phyloP scores from a whole-genome alignment of 2,113 vertebrate species.

The Anthoscopus minutus region DNA sequence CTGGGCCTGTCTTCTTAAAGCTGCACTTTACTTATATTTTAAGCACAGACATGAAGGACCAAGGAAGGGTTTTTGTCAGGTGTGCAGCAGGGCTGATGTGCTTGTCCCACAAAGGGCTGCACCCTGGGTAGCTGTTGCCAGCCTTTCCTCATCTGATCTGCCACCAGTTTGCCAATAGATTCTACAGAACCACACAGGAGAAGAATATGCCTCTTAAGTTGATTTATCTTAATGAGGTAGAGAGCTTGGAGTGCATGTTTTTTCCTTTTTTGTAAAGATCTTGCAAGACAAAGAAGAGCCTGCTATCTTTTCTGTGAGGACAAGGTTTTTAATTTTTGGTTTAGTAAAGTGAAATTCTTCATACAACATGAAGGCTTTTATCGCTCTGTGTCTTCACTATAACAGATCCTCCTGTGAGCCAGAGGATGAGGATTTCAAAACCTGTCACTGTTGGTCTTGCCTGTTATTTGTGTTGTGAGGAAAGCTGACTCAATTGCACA shows the following conservation, averaged over 20 bases:
- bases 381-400: background rate
- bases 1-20: background rate
- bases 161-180: background rate
- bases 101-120: accelerated
- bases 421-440: background rate
- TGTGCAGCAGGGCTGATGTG: background rate
- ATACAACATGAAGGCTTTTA: background rate
- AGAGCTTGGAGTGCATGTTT: background rate
- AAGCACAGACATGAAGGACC: background rate
- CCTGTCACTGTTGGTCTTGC: background rate
- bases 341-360: background rate
- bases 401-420: background rate
- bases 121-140: background rate
- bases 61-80: background rate
- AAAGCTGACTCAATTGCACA: accelerated
- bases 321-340: background rate
- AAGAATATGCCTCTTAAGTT: background rate
- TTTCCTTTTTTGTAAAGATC: background rate
- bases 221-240: background rate
- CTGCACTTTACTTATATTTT: background rate
- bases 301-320: background rate
- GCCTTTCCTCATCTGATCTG: background rate
- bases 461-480: background rate
- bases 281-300: background rate
- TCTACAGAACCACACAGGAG: background rate